Percentiles rank a stretch among this genome's conserved stretches.
Conservation (phyloP, 2,888 invertebrate genomes). For the Drosophila subsilvestris region DNA sequence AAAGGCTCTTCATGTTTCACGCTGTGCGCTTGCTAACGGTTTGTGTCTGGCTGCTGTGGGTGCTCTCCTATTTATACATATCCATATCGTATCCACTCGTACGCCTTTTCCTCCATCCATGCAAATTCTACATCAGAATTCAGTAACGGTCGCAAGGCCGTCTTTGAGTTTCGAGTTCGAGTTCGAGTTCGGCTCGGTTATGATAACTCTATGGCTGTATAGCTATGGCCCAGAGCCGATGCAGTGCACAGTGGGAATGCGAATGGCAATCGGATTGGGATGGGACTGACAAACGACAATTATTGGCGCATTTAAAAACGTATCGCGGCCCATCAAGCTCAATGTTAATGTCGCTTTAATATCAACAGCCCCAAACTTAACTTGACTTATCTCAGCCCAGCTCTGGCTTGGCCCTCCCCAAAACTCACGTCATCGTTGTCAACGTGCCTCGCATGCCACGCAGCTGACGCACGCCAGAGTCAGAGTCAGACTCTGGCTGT, state of each 20-base stretch:
- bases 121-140: slow-evolving; percentile 74
- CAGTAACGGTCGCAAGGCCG: slow-evolving; percentile 80
- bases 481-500: slow-evolving; percentile 16
- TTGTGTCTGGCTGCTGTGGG: slow-evolving; percentile 69
- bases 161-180: slow-evolving; percentile 11
- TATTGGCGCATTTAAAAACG: slow-evolving; percentile 75
- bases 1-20: slow-evolving; percentile 58
- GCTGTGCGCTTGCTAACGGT: slow-evolving; percentile 66
- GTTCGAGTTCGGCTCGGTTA: slow-evolving; percentile 40
- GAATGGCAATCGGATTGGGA: slow-evolving; percentile 18
- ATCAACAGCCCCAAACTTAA: slow-evolving; percentile 48
- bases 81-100: background rate
- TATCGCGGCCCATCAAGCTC: slow-evolving; percentile 70
- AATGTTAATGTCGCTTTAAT: slow-evolving; percentile 75
- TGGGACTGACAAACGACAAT: slow-evolving; percentile 64
- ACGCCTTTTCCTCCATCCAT: slow-evolving; percentile 1
- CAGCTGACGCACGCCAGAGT: slow-evolving; percentile 39
- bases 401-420: slow-evolving; percentile 45
- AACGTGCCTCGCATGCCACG: slow-evolving; percentile 67
- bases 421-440: slow-evolving; percentile 63
- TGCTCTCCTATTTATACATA: slow-evolving; percentile 63
- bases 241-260: slow-evolving; percentile 51
- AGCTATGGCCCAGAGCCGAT: slow-evolving; percentile 53
- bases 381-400: slow-evolving; percentile 9
- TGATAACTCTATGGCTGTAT: slow-evolving; percentile 72